Percentiles rank a stretch among this genome's conserved stretches.
phyloP scores from a whole-genome alignment of 2,113 vertebrate species.

The Benitochromis conjunctus region DNA sequence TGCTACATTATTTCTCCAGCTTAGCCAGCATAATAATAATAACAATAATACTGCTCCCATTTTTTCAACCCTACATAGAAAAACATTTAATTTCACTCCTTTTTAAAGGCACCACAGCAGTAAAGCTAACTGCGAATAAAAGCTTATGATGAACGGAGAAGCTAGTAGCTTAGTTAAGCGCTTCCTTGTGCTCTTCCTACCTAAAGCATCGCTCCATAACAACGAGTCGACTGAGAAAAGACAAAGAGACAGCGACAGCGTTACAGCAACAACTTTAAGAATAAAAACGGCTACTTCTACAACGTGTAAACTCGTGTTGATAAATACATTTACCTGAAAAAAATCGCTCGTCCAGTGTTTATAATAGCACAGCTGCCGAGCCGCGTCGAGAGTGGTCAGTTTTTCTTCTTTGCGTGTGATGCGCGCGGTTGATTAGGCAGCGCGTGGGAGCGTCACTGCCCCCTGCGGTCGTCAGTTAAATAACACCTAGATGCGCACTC shows the following conservation, averaged over 20 bases:
- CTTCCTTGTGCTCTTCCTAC: constrained; percentile 5
- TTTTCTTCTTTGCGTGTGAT: neutral
- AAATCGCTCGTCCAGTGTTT: neutral
- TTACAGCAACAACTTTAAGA: neutral
- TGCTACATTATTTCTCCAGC: neutral
- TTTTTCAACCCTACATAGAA: too few species aligned
- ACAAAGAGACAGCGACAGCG: neutral
- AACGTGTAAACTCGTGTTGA: fast-evolving
- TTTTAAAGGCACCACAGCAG: neutral
- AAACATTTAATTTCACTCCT: neutral
- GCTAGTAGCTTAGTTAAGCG: neutral
- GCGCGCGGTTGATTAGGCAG: neutral
- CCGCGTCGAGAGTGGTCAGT: neutral
- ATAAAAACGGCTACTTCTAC: neutral
- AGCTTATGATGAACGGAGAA: neutral
- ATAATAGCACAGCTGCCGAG: neutral
- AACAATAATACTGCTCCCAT: fast-evolving
- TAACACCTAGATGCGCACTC: neutral
- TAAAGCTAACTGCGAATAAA: neutral
- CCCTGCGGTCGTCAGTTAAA: neutral
- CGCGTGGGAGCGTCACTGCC: neutral
- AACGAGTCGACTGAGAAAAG: constrained; percentile 27
- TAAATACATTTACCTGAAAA: neutral
- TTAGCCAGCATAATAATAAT: neutral
- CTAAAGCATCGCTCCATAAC: constrained; percentile 57